A percentile compares a stretch with the other conserved stretches of the same genome.
These are phyloP conservation scores for Mirza zaza DNA, from an alignment of 2,113 vertebrate genomes.

Conservation along the genomic window DNA sequence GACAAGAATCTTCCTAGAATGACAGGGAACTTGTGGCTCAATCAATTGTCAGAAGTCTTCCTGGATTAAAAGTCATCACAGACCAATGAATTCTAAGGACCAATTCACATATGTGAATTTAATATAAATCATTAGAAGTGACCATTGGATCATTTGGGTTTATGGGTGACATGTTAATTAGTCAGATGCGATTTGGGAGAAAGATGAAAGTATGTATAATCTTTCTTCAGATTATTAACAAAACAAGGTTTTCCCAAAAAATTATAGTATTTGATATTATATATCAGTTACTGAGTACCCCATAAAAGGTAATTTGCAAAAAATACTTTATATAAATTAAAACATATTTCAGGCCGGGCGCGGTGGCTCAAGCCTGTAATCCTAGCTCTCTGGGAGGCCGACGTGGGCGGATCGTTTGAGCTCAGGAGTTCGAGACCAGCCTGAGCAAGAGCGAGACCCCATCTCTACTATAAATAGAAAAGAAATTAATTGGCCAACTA, in stretches of 20 bases:
- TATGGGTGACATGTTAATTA: neutral
- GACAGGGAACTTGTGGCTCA: neutral
- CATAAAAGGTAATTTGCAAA: neutral
- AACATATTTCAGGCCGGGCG: neutral
- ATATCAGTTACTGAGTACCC: neutral
- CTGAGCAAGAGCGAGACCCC: too few species aligned
- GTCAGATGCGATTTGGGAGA: neutral
- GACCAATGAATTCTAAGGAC: neutral
- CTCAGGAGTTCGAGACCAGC: too few species aligned
- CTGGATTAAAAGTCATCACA: neutral
- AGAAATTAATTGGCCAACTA: too few species aligned
- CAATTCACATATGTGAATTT: neutral
- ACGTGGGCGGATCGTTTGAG: too few species aligned
- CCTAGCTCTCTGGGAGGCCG: too few species aligned
- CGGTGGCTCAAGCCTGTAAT: too few species aligned
- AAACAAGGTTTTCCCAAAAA: neutral
- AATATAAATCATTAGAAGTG: neutral
- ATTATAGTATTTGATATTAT: neutral
- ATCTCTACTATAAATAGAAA: too few species aligned
- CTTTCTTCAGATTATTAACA: neutral
- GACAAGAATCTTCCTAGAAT: neutral
- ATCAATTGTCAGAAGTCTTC: neutral
- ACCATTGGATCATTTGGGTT: neutral
- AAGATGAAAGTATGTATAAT: neutral
- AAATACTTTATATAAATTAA: neutral